Conservation (phyloP, 2,888 invertebrate genomes). For the Hedya salicella region DNA sequence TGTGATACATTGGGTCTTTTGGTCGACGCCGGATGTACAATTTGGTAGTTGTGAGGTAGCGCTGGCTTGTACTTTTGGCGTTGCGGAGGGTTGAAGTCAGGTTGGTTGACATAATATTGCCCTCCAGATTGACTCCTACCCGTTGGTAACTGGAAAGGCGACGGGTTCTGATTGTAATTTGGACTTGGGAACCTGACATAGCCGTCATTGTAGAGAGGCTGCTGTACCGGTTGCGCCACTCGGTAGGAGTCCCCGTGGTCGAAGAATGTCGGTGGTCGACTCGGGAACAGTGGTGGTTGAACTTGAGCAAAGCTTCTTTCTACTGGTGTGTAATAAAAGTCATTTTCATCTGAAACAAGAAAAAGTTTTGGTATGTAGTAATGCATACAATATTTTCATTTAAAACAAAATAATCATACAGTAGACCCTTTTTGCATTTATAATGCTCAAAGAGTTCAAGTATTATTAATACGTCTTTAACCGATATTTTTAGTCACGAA, state of each 20-base stretch:
- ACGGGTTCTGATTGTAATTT: slow-evolving; percentile 80
- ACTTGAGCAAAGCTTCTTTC: slow-evolving; percentile 83
- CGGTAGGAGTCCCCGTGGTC: slow-evolving; percentile 74
- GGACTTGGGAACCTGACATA: slow-evolving; percentile 76
- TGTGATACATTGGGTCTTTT: slow-evolving; percentile 84
- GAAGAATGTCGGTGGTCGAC: slow-evolving; percentile 69
- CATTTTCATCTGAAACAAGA: slow-evolving; percentile 78
- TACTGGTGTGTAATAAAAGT: slow-evolving; percentile 78
- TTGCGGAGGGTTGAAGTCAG: slow-evolving; percentile 70
- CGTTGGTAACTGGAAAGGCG: slow-evolving; percentile 79
- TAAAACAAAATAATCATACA: no score
- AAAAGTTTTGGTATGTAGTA: slow-evolving; percentile 41
- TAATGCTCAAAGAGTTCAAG: no score
- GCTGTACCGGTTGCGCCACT: slow-evolving; percentile 66
- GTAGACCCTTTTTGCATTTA: no score
- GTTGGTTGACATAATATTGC: slow-evolving; percentile 79
- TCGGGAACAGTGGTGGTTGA: slow-evolving; percentile 77
- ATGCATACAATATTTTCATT: no score
- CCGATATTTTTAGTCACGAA: background rate
- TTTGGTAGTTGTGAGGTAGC: slow-evolving; percentile 76
- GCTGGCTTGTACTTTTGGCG: slow-evolving; percentile 75
- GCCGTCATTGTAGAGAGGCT: slow-evolving; percentile 70
- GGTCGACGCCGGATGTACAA: slow-evolving; percentile 78
- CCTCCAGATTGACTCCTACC: slow-evolving; percentile 78
- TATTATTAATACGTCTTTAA: no score